Conservation (phyloP, 1,140 invertebrate genomes). For the Dendroctonus ponderosae region DNA sequence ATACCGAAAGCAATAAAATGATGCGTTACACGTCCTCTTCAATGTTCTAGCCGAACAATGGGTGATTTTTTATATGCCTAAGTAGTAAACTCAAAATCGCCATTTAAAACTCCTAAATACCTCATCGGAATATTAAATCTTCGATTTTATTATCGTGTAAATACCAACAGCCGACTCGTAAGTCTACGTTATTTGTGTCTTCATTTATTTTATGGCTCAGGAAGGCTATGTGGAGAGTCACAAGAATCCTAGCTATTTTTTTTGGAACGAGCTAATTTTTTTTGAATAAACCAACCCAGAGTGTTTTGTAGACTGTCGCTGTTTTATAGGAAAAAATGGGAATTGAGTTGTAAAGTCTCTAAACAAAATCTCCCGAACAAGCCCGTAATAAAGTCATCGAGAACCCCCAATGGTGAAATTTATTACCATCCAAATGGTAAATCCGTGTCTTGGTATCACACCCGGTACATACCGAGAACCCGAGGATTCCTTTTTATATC, state of each 20-base stretch:
- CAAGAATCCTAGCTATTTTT: too few species aligned
- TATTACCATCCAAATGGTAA: slow-evolving; percentile 33
- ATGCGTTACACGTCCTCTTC: slow-evolving; percentile 6
- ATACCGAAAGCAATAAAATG: slow-evolving; percentile 6
- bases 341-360: too few species aligned
- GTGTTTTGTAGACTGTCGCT: too few species aligned
- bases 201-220: background rate
- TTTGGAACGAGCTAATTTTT: too few species aligned
- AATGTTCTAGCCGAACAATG: slow-evolving; percentile 9
- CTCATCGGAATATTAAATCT: slow-evolving; percentile 17
- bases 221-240: too few species aligned
- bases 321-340: too few species aligned
- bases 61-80: slow-evolving; percentile 16
- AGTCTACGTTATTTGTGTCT: background rate
- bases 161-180: background rate
- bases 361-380: too few species aligned
- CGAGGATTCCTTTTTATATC: slow-evolving; percentile 20
- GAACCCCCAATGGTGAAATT: slow-evolving; percentile 29
- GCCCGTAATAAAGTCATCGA: background rate
- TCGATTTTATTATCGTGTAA: slow-evolving; percentile 8
- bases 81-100: slow-evolving; percentile 18
- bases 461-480: slow-evolving; percentile 16
- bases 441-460: slow-evolving; percentile 29
- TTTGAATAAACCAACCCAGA: too few species aligned
- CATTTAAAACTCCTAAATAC: slow-evolving; percentile 11